phyloP scores from a whole-genome alignment of 2,113 vertebrate genomes.

The Alces alces region DNA sequence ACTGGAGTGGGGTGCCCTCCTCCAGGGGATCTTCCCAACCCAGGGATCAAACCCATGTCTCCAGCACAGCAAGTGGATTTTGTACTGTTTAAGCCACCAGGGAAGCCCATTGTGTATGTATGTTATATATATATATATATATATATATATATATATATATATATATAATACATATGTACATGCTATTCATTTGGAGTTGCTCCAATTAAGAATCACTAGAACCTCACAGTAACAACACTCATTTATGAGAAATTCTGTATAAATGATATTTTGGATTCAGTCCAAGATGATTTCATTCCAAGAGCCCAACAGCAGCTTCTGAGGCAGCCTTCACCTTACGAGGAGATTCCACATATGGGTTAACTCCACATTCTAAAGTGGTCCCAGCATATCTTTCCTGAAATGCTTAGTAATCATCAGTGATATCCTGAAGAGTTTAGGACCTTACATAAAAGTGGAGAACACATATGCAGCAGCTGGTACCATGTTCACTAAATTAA shows the following conservation, averaged over 20 bases:
- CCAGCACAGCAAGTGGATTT: neutral
- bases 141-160: neutral
- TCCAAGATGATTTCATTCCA: neutral
- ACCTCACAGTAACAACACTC: neutral
- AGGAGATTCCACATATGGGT: neutral
- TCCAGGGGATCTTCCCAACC: neutral
- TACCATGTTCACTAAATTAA: neutral
- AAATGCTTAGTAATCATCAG: slow-evolving; percentile 21
- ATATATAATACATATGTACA: neutral
- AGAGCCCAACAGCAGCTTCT: neutral
- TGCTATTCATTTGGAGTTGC: neutral
- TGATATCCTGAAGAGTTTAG: neutral
- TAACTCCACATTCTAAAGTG: neutral
- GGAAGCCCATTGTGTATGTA: neutral
- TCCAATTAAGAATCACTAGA: neutral
- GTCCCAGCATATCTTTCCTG: neutral
- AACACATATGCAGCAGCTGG: neutral
- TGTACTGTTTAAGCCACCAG: neutral
- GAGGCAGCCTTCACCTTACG: neutral
- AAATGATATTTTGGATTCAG: neutral
- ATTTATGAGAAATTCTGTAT: neutral
- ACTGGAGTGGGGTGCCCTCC: neutral
- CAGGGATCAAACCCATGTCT: neutral
- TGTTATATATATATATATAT: neutral
- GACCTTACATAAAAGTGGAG: slow-evolving; percentile 41